These are phyloP conservation scores for Thinocorus orbignyianus DNA, from an alignment of 2,113 vertebrate species.

Conservation along the genomic window DNA sequence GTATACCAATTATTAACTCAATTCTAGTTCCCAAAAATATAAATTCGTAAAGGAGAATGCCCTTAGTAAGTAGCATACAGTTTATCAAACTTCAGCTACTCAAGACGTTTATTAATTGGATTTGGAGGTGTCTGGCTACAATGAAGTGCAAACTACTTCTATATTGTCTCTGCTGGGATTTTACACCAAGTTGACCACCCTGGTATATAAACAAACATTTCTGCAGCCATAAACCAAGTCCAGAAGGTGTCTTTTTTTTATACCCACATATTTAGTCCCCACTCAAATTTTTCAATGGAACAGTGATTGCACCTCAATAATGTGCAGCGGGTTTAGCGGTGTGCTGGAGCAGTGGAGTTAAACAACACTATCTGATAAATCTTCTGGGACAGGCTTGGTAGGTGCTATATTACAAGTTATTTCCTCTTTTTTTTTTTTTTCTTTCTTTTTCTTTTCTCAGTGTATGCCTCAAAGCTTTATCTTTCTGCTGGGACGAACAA, in stretches of 20 bases:
- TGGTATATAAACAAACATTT: background rate
- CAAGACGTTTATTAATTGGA: background rate
- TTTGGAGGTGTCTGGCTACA: background rate
- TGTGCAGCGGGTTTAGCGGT: accelerated
- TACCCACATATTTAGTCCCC: background rate
- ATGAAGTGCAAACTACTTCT: background rate
- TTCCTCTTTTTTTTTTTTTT: background rate
- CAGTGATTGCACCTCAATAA: background rate
- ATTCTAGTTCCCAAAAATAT: background rate
- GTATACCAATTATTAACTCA: background rate
- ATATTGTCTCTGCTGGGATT: background rate
- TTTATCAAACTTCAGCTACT: background rate
- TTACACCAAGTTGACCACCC: background rate
- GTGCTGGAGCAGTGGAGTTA: background rate
- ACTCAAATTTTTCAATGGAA: background rate
- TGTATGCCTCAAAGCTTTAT: background rate
- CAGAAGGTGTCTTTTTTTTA: background rate
- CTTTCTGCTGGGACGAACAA: background rate
- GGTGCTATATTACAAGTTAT: background rate
- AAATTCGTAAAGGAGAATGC: background rate
- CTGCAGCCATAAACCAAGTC: background rate
- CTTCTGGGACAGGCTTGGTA: background rate
- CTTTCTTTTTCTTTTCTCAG: background rate
- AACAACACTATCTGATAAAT: background rate
- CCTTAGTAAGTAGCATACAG: background rate